Conservation (phyloP, 2,797 vertebrate genomes). For the Hemibagrus guttatus region DNA sequence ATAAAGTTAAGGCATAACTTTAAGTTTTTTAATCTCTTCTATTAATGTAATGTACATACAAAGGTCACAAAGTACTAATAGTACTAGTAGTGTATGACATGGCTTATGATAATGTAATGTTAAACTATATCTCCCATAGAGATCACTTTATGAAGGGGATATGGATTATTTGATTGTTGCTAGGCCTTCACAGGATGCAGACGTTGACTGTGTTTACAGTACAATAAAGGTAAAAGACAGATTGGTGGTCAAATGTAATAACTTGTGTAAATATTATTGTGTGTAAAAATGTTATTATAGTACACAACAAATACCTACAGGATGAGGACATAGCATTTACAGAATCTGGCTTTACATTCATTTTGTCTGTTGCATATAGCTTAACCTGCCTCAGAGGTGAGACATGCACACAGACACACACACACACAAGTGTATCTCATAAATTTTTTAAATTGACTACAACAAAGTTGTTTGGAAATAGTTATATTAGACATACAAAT, state of each 20-base stretch:
- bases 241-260: neutral
- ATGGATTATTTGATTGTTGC: too few relatives aligned
- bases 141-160: too few relatives aligned
- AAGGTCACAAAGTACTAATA: neutral
- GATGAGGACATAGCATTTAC: neutral
- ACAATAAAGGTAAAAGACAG: slow-evolving; percentile 33
- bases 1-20: neutral
- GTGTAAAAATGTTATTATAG: neutral
- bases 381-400: neutral
- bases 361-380: neutral
- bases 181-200: neutral
- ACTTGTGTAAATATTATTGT: neutral
- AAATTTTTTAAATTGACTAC: neutral
- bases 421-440: neutral
- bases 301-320: neutral
- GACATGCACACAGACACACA: neutral
- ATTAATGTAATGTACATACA: neutral
- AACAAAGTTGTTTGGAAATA: neutral
- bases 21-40: neutral
- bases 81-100: neutral
- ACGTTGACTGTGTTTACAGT: neutral
- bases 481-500: neutral
- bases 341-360: neutral
- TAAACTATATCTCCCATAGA: neutral
- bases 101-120: neutral